Evolutionary conservation across 2,888 invertebrate genomes (phyloP), one percentile per base, ranked within the genome.

Genomic region (Alcis repandata): DNA sequence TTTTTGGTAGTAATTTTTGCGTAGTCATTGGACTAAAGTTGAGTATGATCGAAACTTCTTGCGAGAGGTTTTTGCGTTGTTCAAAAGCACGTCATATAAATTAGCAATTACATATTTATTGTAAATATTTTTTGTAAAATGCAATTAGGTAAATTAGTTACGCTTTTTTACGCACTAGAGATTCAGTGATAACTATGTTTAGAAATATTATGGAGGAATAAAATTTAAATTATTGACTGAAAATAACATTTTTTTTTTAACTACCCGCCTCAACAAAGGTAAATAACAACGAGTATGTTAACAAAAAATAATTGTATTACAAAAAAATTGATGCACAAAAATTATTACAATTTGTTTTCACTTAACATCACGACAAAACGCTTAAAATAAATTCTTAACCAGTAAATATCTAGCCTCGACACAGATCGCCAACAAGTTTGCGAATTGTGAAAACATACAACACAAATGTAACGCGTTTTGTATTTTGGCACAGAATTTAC

Each of bases 161-260:
- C 73, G 90, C 89, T 88, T 89, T 84, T 88, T 84, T 87, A 86
- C 79, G 78, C 81, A 77, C 79, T 85, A 83, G 81, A 77, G 72
- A 82, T 86, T 80, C 82, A 86, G 79, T 70, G 72, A 72, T 74
- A 63, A 68, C 59, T 76, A 82, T 82, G 80, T 86, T 88, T 87
- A 87, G 82, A 82, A 73, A 73, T 79, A 80, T 79, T 81, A 81
- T 78, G 79, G 72, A 84, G 69, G 73, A 81, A 81, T 86, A 82
- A 84, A 85, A 85, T 78, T 84, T 89, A 90, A 90, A 88, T 89
- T 91, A 90, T 90, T 90, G 88, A 89, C 85, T 82, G 86, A 86
- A 77, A 78, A 71, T 52, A 63, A 45, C 53, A 65, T 67, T 51
- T 73, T 76, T 78, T 78, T 72, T 15, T 54, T 4, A n/a, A 9